A percentile compares a stretch with the other conserved stretches of the same genome.
Conservation (phyloP, 1,140 invertebrate genomes). For the Armadillidium nasatum region DNA sequence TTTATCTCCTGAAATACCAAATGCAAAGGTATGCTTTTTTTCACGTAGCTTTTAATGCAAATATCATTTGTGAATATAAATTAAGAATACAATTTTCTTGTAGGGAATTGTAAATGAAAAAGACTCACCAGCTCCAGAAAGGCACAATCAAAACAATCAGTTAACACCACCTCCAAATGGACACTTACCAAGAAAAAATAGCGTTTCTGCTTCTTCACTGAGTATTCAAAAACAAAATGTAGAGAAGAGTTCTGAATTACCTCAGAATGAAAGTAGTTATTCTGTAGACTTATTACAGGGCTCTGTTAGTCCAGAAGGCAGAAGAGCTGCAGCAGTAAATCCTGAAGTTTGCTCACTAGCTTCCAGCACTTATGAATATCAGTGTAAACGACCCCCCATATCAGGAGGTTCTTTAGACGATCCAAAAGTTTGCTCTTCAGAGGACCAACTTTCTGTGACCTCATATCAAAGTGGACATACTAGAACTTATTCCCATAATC, state of each 20-base stretch:
- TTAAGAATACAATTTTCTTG: neutral
- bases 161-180: neutral
- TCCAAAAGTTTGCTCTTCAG: neutral
- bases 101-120: neutral
- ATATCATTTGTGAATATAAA: neutral
- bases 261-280: neutral
- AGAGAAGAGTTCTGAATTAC: neutral
- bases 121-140: neutral
- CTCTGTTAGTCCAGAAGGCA: neutral
- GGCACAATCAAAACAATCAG: neutral
- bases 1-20: neutral
- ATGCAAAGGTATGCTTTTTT: neutral
- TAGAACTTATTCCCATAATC: neutral
- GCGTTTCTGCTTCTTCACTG: neutral
- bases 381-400: neutral
- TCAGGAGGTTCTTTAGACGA: neutral
- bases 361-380: neutral
- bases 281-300: neutral
- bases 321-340: neutral
- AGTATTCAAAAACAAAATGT: neutral
- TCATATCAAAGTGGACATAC: neutral
- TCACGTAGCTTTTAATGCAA: too few species aligned
- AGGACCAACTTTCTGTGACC: neutral
- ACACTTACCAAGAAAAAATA: neutral
- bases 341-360: conserved; percentile 4